A percentile compares a stretch with the other conserved stretches of the same genome.
These are phyloP conservation scores for Merluccius polli DNA, from an alignment of 2,797 vertebrate genomes.

Conservation along the genomic window DNA sequence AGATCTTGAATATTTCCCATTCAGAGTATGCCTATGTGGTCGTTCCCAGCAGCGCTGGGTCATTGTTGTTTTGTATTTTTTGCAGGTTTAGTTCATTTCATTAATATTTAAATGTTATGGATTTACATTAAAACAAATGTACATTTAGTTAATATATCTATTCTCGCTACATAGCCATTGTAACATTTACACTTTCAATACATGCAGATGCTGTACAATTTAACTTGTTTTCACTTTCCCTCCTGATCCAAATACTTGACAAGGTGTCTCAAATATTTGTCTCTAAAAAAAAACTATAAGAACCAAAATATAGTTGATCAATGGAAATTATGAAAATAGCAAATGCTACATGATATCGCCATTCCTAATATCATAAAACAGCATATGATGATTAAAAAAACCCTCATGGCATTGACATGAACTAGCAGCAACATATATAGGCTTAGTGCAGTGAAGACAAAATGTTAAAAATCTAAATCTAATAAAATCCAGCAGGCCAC, in stretches of 20 bases:
- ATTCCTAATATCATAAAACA: conserved; percentile 49
- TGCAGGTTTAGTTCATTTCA: conserved; percentile 47
- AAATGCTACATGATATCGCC: conserved; percentile 38
- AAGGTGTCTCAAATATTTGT: conserved; percentile 33
- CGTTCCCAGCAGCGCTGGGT: conserved; percentile 21
- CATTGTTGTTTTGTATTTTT: conserved; percentile 16
- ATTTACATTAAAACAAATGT: conserved; percentile 49
- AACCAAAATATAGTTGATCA: conserved; percentile 24
- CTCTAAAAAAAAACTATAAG: conserved; percentile 30
- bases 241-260: conserved; percentile 35
- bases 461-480: conserved; percentile 57
- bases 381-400: conserved; percentile 39
- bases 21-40: conserved; percentile 33
- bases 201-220: conserved; percentile 66
- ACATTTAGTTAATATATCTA: conserved; percentile 54
- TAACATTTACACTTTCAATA: conserved; percentile 69
- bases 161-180: conserved; percentile 68
- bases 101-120: conserved; percentile 6
- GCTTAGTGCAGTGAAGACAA: conserved; percentile 69
- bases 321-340: conserved; percentile 25
- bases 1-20: conserved; percentile 13
- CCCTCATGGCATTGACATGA: conserved; percentile 47
- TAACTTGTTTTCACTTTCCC: conserved; percentile 33
- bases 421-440: conserved; percentile 78
- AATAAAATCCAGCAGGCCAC: conserved; percentile 73